phyloP scores from a whole-genome alignment of 2,797 vertebrate species.

The Glossophaga mutica region DNA sequence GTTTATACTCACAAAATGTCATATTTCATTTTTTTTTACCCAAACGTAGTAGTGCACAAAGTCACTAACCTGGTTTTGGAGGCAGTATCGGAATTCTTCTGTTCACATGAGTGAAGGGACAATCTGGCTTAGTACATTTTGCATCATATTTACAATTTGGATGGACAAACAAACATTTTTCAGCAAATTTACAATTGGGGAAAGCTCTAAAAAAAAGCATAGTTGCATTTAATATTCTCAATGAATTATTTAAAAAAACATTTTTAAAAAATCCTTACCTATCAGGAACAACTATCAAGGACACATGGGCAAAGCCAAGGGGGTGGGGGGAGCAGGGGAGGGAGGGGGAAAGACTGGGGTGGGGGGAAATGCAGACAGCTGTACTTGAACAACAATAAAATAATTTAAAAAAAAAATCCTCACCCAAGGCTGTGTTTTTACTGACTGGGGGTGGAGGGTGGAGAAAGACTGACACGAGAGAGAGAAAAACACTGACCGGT shows the following conservation, averaged over 20 bases:
- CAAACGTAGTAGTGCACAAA: not conserved
- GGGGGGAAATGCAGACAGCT: too few species aligned
- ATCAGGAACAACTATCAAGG: too few species aligned
- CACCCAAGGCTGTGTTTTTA: too few species aligned
- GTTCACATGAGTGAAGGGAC: conserved; percentile 95
- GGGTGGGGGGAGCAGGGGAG: too few species aligned
- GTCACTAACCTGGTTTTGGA: conserved; percentile 83
- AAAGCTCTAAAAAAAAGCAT: conserved; percentile 85
- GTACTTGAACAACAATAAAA: too few species aligned
- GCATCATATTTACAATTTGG: conserved; percentile 98
- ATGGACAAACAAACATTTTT: conserved; percentile 97
- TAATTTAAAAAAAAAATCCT: too few species aligned
- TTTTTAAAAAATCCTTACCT: too few species aligned
- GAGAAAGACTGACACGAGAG: too few species aligned
- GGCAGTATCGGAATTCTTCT: conserved; percentile 78
- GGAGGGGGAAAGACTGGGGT: too few species aligned
- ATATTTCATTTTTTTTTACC: not conserved
- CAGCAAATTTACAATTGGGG: conserved; percentile 96
- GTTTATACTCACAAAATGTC: not conserved
- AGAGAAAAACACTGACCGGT: too few species aligned
- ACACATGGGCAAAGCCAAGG: too few species aligned
- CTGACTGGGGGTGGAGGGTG: too few species aligned
- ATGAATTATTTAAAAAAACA: not conserved
- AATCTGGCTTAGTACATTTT: conserved; percentile 93
- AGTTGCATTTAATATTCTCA: not conserved